phyloP scores from a whole-genome alignment of 2,797 vertebrate species.

The Gallinago solitaria region DNA sequence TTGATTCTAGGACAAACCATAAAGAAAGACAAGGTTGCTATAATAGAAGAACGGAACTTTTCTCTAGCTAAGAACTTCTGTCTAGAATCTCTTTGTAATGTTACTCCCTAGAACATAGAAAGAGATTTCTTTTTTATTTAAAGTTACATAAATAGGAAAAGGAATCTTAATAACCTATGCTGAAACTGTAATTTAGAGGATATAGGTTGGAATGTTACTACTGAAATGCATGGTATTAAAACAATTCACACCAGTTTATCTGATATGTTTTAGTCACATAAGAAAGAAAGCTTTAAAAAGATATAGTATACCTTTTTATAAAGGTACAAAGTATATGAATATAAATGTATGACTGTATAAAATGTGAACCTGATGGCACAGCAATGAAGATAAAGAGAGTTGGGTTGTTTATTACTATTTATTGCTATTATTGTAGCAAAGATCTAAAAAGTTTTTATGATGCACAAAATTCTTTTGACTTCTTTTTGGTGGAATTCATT shows the following conservation, averaged over 20 bases:
- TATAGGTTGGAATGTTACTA: neutral
- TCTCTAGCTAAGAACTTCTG: neutral
- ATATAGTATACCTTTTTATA: neutral
- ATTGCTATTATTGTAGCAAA: neutral
- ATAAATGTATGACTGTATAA: neutral
- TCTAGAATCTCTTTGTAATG: neutral
- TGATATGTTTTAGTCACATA: neutral
- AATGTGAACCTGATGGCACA: neutral
- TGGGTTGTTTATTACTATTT: neutral
- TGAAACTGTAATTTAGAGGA: neutral
- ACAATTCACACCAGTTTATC: neutral
- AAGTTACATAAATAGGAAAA: neutral
- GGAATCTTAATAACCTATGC: neutral
- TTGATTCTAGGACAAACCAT: neutral
- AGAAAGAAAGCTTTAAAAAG: neutral
- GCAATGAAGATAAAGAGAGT: neutral
- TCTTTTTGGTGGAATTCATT: neutral
- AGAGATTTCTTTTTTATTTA: neutral
- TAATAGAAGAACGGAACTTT: neutral
- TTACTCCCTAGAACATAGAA: neutral
- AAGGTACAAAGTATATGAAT: neutral
- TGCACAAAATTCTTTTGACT: neutral
- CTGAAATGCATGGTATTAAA: neutral
- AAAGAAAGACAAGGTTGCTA: neutral
- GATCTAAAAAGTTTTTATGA: neutral